These are phyloP conservation scores for Nycticebus coucang DNA, from an alignment of 2,113 vertebrate species.

Conservation along the genomic window DNA sequence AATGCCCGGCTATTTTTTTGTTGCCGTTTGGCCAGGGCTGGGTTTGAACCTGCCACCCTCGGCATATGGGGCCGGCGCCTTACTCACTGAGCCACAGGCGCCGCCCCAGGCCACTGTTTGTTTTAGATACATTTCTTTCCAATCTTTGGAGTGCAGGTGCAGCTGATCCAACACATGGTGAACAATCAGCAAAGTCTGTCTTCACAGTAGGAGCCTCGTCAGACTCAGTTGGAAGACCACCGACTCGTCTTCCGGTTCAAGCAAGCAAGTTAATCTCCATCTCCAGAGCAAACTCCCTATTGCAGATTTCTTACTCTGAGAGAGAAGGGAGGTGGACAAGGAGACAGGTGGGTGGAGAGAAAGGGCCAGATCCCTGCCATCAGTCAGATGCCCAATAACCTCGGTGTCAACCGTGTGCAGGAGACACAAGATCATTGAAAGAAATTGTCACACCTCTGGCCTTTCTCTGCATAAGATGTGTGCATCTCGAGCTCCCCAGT, in stretches of 20 bases:
- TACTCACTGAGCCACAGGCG: too few relatives aligned
- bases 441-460: fast-evolving
- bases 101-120: too few relatives aligned
- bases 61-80: too few relatives aligned
- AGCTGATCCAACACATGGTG: fast-evolving
- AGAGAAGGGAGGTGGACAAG: fast-evolving
- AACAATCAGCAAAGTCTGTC: fast-evolving
- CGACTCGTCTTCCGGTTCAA: fast-evolving
- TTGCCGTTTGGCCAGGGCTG: too few relatives aligned
- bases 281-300: neutral
- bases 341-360: neutral
- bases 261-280: fast-evolving
- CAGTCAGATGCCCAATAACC: neutral
- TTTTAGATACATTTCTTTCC: neutral
- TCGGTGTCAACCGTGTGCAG: fast-evolving
- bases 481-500: fast-evolving
- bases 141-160: neutral
- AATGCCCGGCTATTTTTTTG: too few relatives aligned
- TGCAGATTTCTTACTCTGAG: neutral
- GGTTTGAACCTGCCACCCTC: too few relatives aligned
- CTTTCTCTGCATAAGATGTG: fast-evolving
- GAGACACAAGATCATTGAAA: neutral
- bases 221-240: fast-evolving
- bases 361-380: neutral
- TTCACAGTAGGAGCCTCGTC: fast-evolving